Conservation (phyloP, 2,888 invertebrate species). For the Syrista parreyssii region DNA sequence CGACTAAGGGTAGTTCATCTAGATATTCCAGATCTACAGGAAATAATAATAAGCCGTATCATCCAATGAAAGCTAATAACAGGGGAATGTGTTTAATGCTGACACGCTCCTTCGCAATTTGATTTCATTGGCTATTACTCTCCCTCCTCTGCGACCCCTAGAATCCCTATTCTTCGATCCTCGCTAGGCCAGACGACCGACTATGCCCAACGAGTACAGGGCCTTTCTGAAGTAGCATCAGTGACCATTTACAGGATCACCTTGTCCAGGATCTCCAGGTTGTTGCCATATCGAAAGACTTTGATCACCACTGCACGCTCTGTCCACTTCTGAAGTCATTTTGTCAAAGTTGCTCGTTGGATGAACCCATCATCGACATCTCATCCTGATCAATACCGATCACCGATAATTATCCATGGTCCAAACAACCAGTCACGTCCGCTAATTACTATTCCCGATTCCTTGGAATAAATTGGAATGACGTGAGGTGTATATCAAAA, state of each 20-base stretch:
- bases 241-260: slow-evolving; percentile 60
- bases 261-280: slow-evolving; percentile 25
- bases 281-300: neutral
- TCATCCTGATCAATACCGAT: neutral
- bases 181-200: neutral
- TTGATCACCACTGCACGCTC: neutral
- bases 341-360: neutral
- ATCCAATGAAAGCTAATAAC: slow-evolving; percentile 44
- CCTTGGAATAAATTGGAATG: neutral
- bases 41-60: neutral
- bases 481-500: neutral
- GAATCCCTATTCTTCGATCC: neutral
- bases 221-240: slow-evolving; percentile 58
- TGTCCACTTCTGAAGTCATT: neutral
- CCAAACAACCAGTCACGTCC: neutral
- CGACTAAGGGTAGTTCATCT: neutral
- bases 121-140: neutral
- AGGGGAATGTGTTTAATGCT: slow-evolving; percentile 58
- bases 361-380: slow-evolving; percentile 1
- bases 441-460: neutral
- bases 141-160: neutral
- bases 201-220: neutral
- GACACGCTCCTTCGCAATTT: neutral
- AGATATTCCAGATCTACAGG: neutral
- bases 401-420: neutral